These are phyloP conservation scores for Rallus limicola DNA, from an alignment of 2,113 vertebrate genomes.

Conservation along the genomic window DNA sequence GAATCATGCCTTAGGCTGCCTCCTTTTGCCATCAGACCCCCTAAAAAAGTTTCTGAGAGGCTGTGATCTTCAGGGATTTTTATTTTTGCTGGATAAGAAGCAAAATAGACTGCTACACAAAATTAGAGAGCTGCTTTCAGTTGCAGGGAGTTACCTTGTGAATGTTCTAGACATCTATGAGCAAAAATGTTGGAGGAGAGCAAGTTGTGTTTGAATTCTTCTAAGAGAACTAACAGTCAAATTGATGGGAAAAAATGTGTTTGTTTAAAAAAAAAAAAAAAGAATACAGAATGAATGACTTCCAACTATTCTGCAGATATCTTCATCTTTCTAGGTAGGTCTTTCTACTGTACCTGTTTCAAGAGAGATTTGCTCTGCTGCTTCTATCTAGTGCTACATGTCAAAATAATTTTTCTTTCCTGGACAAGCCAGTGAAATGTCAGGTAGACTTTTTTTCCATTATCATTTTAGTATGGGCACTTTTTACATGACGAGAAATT, in stretches of 20 bases:
- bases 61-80: neutral
- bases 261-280: neutral
- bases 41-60: neutral
- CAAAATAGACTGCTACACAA: neutral
- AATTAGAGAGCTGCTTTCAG: neutral
- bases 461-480: neutral
- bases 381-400: slow-evolving; percentile 19
- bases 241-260: neutral
- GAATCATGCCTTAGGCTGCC: neutral
- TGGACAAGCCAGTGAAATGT: slow-evolving; percentile 39
- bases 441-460: slow-evolving; percentile 13
- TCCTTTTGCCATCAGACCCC: neutral
- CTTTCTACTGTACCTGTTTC: slow-evolving; percentile 18
- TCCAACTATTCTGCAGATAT: slow-evolving; percentile 10
- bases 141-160: neutral
- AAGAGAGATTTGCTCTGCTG: slow-evolving; percentile 41
- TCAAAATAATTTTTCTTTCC: slow-evolving; percentile 41
- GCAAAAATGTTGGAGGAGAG: neutral
- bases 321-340: slow-evolving; percentile 29
- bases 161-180: neutral
- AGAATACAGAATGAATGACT: slow-evolving; percentile 38
- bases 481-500: neutral
- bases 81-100: neutral
- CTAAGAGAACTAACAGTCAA: neutral
- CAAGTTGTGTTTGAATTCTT: slow-evolving; percentile 20